These are phyloP conservation scores for Lacerta agilis DNA, from an alignment of 2,797 vertebrate species.

Conservation along the genomic window DNA sequence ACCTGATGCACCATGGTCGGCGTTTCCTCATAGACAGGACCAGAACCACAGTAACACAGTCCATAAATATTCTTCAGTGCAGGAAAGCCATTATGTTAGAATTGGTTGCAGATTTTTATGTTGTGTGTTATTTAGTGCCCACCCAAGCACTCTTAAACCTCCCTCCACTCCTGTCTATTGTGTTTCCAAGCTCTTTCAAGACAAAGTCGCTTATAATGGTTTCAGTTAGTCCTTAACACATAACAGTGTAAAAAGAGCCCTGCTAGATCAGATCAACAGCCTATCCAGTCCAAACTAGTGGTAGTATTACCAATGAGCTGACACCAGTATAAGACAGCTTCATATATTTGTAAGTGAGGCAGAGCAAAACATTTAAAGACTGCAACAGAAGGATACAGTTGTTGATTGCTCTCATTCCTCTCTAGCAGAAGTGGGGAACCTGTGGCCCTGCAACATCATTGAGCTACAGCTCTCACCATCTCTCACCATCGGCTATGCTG, in stretches of 20 bases:
- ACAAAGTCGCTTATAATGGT: background rate
- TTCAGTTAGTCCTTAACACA: background rate
- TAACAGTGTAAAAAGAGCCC: too few species aligned
- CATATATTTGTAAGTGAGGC: background rate
- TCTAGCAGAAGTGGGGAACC: background rate
- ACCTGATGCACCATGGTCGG: too few species aligned
- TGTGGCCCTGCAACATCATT: too few species aligned
- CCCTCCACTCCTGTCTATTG: background rate
- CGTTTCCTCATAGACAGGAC: too few species aligned
- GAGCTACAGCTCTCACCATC: too few species aligned
- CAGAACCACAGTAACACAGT: background rate
- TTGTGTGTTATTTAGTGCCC: background rate
- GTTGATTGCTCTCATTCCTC: slow-evolving; percentile 14
- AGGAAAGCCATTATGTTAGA: background rate
- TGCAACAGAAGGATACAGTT: background rate
- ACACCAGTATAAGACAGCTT: background rate
- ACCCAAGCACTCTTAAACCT: background rate
- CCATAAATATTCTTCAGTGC: background rate
- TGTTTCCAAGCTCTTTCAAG: background rate
- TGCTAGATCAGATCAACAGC: too few species aligned
- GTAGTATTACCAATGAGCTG: too few species aligned
- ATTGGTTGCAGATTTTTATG: background rate
- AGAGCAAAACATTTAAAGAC: background rate
- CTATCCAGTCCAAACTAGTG: too few species aligned
- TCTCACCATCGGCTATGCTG: too few species aligned